These are phyloP conservation scores for Hyphantria cunea DNA, from an alignment of 1,140 invertebrate species.

Conservation along the genomic window DNA sequence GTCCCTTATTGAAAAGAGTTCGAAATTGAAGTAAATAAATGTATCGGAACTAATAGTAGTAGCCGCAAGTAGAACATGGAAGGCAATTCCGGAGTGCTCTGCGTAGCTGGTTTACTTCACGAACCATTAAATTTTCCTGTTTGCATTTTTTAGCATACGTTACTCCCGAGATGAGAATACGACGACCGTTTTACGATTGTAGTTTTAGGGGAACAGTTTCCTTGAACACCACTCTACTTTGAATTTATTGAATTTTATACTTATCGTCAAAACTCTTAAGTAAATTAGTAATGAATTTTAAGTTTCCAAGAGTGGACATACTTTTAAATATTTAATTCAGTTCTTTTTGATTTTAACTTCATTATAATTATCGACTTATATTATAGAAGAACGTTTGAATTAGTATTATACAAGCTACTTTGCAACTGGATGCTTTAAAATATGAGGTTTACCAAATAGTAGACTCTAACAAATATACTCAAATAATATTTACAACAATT, in stretches of 20 bases:
- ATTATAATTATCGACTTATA: not conserved
- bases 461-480: too few species aligned
- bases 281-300: conserved; percentile 34
- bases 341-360: conserved; percentile 3
- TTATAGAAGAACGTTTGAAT: too few species aligned
- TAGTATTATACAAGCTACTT: too few species aligned
- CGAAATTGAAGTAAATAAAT: not conserved
- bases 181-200: conserved; percentile 66
- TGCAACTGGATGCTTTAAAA: too few species aligned
- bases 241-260: conserved; percentile 38
- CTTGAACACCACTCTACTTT: conserved; percentile 12
- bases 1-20: not conserved
- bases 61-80: conserved; percentile 42
- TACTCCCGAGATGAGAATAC: conserved; percentile 62
- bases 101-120: conserved; percentile 72
- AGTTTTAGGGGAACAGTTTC: conserved; percentile 57
- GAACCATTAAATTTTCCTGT: conserved; percentile 80
- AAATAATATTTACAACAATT: too few species aligned
- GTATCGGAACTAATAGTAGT: conserved; percentile 30
- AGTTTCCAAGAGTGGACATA: conserved; percentile 10
- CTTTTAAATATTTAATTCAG: conserved; percentile 12
- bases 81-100: conserved; percentile 62
- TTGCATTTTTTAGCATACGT: conserved; percentile 81
- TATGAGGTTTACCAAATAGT: too few species aligned
- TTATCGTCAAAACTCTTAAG: conserved; percentile 28